These are phyloP conservation scores for Catostylus mosaicus DNA, from an alignment of 30 jellyfish, hydroid and myxozoan genomes.

Conservation along the genomic window DNA sequence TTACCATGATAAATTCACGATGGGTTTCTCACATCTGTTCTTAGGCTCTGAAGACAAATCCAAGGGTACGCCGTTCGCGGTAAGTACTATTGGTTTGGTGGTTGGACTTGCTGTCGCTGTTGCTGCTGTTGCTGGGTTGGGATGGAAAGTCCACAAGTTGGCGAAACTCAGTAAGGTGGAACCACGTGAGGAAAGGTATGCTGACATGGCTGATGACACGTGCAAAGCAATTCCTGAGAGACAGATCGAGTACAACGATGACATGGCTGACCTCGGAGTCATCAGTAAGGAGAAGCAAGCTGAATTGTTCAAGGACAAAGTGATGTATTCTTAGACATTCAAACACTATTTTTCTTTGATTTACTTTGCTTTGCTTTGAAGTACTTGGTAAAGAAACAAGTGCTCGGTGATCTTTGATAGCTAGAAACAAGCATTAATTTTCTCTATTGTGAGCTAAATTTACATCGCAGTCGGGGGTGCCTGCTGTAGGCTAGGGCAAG, in stretches of 20 bases:
- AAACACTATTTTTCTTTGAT: too few species aligned
- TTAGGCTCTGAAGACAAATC: neutral
- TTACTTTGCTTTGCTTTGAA: too few species aligned
- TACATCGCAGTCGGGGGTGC: too few species aligned
- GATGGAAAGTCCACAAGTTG: neutral
- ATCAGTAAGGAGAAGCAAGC: conserved; percentile 7
- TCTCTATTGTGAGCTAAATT: too few species aligned
- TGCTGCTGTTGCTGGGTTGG: conserved; percentile 13
- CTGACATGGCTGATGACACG: neutral
- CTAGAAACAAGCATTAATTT: too few species aligned
- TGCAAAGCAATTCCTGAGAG: neutral
- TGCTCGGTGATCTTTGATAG: too few species aligned
- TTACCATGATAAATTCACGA: too few species aligned
- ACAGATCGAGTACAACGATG: neutral
- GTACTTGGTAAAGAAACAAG: too few species aligned
- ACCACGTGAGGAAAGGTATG: neutral
- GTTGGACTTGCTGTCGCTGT: neutral
- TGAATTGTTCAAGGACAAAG: conserved; percentile 12
- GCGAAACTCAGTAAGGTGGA: neutral
- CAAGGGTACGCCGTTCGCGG: neutral
- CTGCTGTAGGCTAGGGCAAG: too few species aligned
- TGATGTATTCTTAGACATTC: neutral
- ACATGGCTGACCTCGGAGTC: neutral
- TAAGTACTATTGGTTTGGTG: neutral
- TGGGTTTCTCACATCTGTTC: too few species aligned